Evolutionary conservation across 2,888 invertebrate genomes (phyloP).

Genomic region (Frankliniella fusca): DNA sequence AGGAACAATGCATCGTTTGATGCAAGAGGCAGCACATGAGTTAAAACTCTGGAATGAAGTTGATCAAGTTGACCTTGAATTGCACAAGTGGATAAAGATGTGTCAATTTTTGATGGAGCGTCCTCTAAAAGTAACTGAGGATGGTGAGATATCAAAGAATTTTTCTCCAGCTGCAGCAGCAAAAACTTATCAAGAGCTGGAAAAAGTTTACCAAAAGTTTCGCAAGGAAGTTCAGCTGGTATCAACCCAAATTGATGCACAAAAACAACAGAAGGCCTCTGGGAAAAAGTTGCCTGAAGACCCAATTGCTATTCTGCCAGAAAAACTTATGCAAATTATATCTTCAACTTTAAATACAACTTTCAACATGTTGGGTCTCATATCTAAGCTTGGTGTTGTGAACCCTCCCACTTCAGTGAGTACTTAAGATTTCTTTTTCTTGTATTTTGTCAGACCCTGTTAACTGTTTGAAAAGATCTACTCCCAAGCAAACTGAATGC

Average conservation of each 20-base stretch:
- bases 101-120: not conserved
- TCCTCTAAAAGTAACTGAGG: too few relatives aligned
- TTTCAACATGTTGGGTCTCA: not conserved
- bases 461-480: not conserved
- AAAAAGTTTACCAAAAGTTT: not conserved
- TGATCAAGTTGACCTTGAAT: not conserved
- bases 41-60: slow-evolving; percentile 3
- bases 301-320: not conserved
- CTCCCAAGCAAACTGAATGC: not conserved
- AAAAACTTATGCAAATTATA: not conserved
- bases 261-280: not conserved
- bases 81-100: not conserved
- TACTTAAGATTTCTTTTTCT: not conserved
- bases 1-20: not conserved
- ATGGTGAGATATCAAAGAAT: too few relatives aligned
- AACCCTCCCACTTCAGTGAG: not conserved
- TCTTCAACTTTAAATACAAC: not conserved
- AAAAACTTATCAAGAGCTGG: not conserved
- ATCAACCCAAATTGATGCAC: not conserved
- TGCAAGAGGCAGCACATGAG: not conserved
- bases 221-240: not conserved
- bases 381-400: not conserved
- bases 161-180: not conserved
- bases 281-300: not conserved
- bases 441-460: not conserved